Evolutionary conservation across 1,140 invertebrate species (phyloP).

Genomic region (Bathynomus jamesi): DNA sequence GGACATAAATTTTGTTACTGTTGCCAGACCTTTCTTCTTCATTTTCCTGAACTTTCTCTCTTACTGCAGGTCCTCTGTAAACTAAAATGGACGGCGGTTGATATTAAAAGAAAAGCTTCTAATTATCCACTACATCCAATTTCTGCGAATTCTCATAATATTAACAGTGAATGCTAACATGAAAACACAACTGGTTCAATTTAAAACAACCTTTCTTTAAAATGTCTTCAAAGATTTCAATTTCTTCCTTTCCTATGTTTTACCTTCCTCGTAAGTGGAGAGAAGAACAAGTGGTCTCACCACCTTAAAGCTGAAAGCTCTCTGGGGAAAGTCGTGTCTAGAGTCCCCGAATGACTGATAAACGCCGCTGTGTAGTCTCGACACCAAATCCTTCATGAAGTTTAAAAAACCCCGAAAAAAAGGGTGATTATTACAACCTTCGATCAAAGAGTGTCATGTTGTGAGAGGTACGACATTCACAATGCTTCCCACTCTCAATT

Average conservation of each 20-base stretch:
- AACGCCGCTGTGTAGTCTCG: slow-evolving; percentile 42
- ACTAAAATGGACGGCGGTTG: not conserved
- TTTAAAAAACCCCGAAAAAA: no score
- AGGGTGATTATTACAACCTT: no score
- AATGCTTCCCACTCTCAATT: no score
- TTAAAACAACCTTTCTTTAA: no score
- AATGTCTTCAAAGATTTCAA: no score
- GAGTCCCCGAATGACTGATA: slow-evolving; percentile 41
- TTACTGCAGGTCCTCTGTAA: not conserved
- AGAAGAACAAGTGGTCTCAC: slow-evolving; percentile 11
- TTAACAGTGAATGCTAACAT: no score
- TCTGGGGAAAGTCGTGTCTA: slow-evolving; percentile 40
- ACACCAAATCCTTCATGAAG: slow-evolving; percentile 35
- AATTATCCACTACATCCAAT: no score
- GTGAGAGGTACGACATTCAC: no score
- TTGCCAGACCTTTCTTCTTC: not conserved
- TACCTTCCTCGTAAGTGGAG: not conserved
- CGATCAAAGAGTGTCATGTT: no score
- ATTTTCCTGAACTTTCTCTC: not conserved
- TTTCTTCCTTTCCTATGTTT: not conserved
- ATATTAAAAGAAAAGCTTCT: not conserved
- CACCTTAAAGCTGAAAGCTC: slow-evolving; percentile 50
- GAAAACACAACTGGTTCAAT: no score
- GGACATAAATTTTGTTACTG: slow-evolving; percentile 47
- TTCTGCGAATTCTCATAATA: no score